These are phyloP conservation scores for Drosophila watanabei DNA, from an alignment of 1,140 invertebrate species.

Conservation along the genomic window DNA sequence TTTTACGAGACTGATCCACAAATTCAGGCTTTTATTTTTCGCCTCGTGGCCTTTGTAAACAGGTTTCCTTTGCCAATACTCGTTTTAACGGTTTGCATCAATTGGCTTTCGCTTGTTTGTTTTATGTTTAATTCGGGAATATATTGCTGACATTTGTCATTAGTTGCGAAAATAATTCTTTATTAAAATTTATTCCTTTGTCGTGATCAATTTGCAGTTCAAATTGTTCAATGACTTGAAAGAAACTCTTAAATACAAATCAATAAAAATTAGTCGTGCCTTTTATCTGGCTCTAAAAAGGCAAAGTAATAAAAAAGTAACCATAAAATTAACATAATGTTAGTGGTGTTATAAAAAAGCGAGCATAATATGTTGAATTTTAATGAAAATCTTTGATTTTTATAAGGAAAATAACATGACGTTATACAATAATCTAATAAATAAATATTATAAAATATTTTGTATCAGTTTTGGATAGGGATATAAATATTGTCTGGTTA, in stretches of 20 bases:
- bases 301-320: conserved; percentile 18
- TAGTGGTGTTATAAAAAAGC: conserved; percentile 11
- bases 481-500: too few species aligned
- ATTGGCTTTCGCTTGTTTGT: conserved; percentile 53
- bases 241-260: conserved; percentile 34
- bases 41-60: conserved; percentile 40
- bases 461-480: too few species aligned
- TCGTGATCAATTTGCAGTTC: conserved; percentile 22
- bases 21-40: conserved; percentile 15
- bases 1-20: conserved; percentile 5
- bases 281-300: conserved; percentile 27
- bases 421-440: neutral
- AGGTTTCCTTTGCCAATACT: conserved; percentile 39
- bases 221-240: conserved; percentile 30
- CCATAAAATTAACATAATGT: conserved; percentile 12
- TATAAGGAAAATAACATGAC: neutral
- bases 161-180: conserved; percentile 28
- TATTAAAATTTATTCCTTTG: conserved; percentile 46
- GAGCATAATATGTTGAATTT: neutral
- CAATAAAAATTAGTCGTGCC: conserved; percentile 27
- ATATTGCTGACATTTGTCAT: conserved; percentile 37
- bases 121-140: conserved; percentile 40
- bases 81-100: conserved; percentile 52
- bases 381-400: neutral
- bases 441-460: neutral